These are phyloP conservation scores for Branchipolynoe longqiensis DNA, from an alignment of 2,888 invertebrate species.

Conservation along the genomic window DNA sequence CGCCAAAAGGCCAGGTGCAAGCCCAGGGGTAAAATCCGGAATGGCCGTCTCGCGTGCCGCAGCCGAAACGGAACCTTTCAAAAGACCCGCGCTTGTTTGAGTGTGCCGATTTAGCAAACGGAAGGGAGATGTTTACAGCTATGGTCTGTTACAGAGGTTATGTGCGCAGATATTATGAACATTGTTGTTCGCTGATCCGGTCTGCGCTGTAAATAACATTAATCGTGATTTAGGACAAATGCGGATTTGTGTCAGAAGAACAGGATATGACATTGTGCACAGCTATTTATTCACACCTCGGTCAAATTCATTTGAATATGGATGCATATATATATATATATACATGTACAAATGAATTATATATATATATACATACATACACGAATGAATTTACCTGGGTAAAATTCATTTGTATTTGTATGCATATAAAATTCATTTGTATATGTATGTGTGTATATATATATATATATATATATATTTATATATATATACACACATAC, in stretches of 20 bases:
- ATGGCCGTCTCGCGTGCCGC: background rate
- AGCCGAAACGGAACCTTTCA: constrained; percentile 51
- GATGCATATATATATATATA: constrained; percentile 36
- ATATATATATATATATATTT: constrained; percentile 33
- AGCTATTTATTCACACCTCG: too few species aligned
- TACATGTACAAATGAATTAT: constrained; percentile 16
- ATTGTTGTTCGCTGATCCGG: too few species aligned
- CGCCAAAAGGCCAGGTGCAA: constrained; percentile 54
- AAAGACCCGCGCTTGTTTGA: background rate
- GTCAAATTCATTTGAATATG: background rate
- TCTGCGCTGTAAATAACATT: too few species aligned
- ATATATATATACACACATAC: constrained; percentile 26
- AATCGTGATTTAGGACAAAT: too few species aligned
- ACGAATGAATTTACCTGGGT: too few species aligned
- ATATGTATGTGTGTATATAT: too few species aligned
- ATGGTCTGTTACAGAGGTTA: constrained; percentile 1
- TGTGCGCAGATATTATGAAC: too few species aligned
- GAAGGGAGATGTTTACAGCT: constrained; percentile 16
- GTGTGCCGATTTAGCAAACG: constrained; percentile 6
- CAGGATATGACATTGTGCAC: too few species aligned
- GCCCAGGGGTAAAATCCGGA: constrained; percentile 14
- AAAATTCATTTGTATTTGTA: constrained; percentile 2
- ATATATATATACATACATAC: constrained; percentile 31
- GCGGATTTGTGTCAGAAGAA: too few species aligned
- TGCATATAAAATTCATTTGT: background rate